A percentile compares a stretch with the other conserved stretches of the same genome.
Conservation (phyloP, 2,113 vertebrate species). For the Narcine bancroftii region DNA sequence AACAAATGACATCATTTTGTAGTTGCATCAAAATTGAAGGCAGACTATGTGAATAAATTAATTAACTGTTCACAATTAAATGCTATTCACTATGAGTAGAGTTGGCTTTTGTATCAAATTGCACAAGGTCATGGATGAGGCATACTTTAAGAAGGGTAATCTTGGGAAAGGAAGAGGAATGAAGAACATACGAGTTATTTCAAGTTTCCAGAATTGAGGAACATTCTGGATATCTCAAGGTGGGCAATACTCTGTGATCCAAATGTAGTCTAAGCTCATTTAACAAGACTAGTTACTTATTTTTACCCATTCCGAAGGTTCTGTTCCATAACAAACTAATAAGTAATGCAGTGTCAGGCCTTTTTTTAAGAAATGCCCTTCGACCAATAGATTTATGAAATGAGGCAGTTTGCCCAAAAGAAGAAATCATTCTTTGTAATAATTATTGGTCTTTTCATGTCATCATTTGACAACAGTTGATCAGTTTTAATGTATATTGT, state of each 20-base stretch:
- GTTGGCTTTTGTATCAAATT: not conserved
- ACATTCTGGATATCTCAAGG: no score
- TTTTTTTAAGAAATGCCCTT: not conserved
- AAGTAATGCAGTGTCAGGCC: not conserved
- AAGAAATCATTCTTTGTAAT: not conserved
- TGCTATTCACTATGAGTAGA: not conserved
- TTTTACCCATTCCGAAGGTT: not conserved
- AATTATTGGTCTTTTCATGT: not conserved
- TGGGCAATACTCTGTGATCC: not conserved
- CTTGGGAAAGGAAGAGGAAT: not conserved
- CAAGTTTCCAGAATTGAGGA: no score
- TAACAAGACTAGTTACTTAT: not conserved
- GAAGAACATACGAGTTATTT: not conserved
- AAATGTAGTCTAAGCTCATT: not conserved
- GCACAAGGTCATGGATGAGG: not conserved
- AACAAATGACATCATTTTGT: not conserved
- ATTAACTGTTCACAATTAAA: not conserved
- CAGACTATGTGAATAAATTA: not conserved
- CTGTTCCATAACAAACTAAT: not conserved
- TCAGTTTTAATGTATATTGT: not conserved
- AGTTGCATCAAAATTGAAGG: not conserved
- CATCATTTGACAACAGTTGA: not conserved
- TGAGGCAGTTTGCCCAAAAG: not conserved
- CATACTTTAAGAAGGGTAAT: not conserved
- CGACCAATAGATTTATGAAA: not conserved